Conservation (phyloP, 2,113 vertebrate species). For the Erythrocercus mccallii region DNA sequence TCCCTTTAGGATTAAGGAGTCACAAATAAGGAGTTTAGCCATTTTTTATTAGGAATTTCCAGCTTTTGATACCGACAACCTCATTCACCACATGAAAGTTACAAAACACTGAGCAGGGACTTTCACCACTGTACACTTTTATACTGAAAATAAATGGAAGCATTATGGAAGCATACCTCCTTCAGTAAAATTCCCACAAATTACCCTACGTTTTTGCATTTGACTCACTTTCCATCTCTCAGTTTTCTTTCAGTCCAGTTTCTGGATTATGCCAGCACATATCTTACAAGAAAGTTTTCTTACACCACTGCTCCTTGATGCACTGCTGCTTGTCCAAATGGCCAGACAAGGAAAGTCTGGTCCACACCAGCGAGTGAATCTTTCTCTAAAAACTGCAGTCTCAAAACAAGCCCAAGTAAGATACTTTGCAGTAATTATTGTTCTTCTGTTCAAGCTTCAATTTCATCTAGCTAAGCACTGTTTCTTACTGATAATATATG, state of each 20-base stretch:
- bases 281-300: conserved; percentile 1
- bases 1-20: conserved; percentile 58
- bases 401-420: conserved; percentile 1
- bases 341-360: neutral
- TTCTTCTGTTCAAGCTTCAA: neutral
- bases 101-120: neutral
- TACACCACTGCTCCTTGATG: neutral
- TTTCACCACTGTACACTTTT: neutral
- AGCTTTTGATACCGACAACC: conserved; percentile 41
- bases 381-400: neutral
- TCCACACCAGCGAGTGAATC: neutral
- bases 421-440: neutral
- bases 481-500: neutral
- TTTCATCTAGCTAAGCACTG: neutral
- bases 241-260: neutral
- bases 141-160: neutral
- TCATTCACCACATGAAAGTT: conserved; percentile 13
- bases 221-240: neutral
- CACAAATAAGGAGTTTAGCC: conserved; percentile 68
- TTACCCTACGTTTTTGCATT: neutral
- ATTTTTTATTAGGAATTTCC: conserved; percentile 19
- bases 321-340: neutral
- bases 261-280: neutral
- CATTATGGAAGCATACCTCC: neutral
- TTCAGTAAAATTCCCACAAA: conserved; percentile 26